Evolutionary conservation across 2,113 vertebrate species (phyloP).

Genomic region (Trochalopteron elliotii): DNA sequence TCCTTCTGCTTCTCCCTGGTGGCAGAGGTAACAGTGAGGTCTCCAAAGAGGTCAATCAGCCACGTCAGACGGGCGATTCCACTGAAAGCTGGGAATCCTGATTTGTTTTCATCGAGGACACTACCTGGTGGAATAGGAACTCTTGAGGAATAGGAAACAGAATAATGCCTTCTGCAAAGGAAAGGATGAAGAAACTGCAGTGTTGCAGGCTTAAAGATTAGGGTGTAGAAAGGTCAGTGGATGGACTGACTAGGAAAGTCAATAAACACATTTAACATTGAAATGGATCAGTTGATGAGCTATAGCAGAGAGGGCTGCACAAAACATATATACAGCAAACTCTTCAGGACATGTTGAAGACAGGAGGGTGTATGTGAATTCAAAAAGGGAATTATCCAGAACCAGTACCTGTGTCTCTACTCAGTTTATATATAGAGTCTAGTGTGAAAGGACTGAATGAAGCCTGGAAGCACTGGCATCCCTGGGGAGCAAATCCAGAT

Average conservation of each 20-base stretch:
- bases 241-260: neutral
- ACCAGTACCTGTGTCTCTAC: neutral
- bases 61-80: slow-evolving; percentile 90
- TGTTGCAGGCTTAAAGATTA: neutral
- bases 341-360: neutral
- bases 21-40: slow-evolving; percentile 83
- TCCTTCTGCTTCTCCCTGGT: slow-evolving; percentile 75
- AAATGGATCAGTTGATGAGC: neutral
- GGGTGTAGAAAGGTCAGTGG: neutral
- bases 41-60: slow-evolving; percentile 91
- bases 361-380: neutral
- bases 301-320: neutral
- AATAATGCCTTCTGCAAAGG: neutral
- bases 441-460: neutral
- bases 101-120: slow-evolving; percentile 75
- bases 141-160: neutral
- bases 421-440: neutral
- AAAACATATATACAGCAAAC: neutral
- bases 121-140: slow-evolving; percentile 73
- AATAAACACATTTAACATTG: neutral
- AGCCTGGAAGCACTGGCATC: neutral
- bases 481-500: neutral
- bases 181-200: neutral
- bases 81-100: slow-evolving; percentile 87
- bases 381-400: neutral